Evolutionary conservation across 2,888 invertebrate genomes (phyloP).

Genomic region (Allacma fusca): DNA sequence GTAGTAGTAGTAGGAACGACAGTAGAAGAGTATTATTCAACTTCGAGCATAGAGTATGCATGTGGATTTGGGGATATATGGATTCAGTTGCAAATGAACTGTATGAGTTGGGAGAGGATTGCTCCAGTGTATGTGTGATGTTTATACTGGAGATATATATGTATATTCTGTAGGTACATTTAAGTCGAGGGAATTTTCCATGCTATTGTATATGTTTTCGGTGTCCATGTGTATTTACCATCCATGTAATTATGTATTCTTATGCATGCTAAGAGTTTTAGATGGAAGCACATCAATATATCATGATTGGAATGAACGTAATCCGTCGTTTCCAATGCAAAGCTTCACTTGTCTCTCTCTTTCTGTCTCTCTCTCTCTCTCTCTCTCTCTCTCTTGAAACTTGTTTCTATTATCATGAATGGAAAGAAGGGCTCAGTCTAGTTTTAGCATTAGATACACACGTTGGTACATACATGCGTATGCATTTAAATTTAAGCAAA

Average conservation of each 20-base stretch:
- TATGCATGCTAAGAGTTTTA: not conserved
- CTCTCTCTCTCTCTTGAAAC: not conserved
- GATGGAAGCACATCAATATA: constrained; percentile 8
- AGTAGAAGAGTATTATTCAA: not conserved
- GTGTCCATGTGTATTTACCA: not conserved
- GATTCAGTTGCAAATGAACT: too few species aligned
- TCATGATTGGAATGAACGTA: constrained; percentile 12
- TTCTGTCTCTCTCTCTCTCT: not conserved
- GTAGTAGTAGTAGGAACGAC: not conserved
- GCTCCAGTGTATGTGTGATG: not conserved
- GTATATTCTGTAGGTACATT: too few species aligned
- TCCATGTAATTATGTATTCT: not conserved
- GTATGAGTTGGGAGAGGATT: too few species aligned
- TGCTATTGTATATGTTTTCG: not conserved
- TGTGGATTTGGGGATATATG: too few species aligned
- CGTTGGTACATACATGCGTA: too few species aligned
- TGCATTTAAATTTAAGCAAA: too few species aligned
- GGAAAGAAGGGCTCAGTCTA: too few species aligned
- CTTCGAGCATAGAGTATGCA: constrained; percentile 6
- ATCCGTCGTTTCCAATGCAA: constrained; percentile 2
- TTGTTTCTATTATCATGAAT: not conserved
- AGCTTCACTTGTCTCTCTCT: not conserved
- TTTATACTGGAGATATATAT: too few species aligned
- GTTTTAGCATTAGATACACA: too few species aligned
- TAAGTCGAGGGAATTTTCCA: not conserved